A percentile compares a stretch with the other conserved stretches of the same genome.
Conservation (phyloP, 2,888 invertebrate species). For the Phymatocera aterrima region DNA sequence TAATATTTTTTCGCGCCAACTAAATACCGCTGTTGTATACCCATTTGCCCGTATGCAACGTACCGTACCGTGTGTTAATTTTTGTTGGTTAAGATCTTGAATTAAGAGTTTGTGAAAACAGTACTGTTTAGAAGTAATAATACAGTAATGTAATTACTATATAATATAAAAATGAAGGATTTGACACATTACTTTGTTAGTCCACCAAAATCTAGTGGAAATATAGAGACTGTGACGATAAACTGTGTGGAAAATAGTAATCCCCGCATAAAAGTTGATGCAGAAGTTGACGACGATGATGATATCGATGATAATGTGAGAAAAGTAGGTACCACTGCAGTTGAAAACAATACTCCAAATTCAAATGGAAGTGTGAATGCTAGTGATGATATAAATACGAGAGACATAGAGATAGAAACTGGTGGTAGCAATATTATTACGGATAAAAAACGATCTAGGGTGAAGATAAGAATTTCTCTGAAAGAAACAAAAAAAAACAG, state of each 20-base stretch:
- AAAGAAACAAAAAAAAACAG: constrained; percentile 29
- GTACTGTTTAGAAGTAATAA: neutral
- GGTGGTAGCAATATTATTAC: no score
- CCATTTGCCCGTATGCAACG: no score
- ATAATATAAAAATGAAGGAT: constrained; percentile 61
- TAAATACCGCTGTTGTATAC: no score
- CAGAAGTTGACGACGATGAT: no score
- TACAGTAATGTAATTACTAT: neutral
- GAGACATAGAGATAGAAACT: no score
- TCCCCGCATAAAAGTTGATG: no score
- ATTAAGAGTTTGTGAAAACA: no score
- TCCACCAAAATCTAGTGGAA: constrained; percentile 52
- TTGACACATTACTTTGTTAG: constrained; percentile 65
- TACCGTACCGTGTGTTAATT: no score
- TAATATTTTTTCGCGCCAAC: no score
- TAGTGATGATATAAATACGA: neutral
- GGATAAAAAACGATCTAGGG: constrained; percentile 58
- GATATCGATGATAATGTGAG: neutral
- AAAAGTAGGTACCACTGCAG: no score
- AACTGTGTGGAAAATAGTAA: constrained; percentile 52
- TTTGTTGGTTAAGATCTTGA: no score
- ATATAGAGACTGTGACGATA: constrained; percentile 10
- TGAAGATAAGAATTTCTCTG: constrained; percentile 62
- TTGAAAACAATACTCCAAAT: no score
- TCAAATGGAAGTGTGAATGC: neutral